phyloP scores from a whole-genome alignment of 1,140 invertebrate species.

The Hestina assimilis region DNA sequence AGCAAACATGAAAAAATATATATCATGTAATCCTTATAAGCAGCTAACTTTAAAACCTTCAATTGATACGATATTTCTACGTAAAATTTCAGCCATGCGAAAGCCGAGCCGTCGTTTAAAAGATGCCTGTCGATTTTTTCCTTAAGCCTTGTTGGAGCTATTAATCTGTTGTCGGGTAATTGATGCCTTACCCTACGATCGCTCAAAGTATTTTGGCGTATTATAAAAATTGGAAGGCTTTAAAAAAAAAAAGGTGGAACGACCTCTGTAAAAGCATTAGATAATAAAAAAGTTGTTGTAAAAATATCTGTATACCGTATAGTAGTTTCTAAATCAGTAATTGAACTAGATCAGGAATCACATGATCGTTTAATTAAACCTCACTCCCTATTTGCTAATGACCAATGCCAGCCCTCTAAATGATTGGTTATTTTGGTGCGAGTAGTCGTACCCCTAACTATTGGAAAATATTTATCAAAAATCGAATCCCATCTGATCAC shows the following conservation, averaged over 20 bases:
- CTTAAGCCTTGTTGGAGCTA: slow-evolving; percentile 22
- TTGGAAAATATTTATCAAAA: no score
- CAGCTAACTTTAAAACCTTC: no score
- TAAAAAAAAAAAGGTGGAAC: no score
- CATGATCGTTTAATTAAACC: slow-evolving; percentile 7
- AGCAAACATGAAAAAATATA: not conserved
- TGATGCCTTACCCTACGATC: slow-evolving; percentile 20
- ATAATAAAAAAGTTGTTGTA: no score
- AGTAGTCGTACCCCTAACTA: not conserved
- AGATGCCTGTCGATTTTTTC: slow-evolving; percentile 24
- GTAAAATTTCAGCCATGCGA: not conserved
- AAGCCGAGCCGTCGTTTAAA: not conserved
- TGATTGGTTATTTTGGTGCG: not conserved
- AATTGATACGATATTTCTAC: not conserved
- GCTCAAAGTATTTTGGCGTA: slow-evolving; percentile 11
- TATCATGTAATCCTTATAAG: no score
- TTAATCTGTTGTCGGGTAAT: slow-evolving; percentile 34
- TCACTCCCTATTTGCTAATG: slow-evolving; percentile 3
- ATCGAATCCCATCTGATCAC: no score
- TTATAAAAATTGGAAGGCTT: no score
- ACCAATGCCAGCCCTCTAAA: not conserved
- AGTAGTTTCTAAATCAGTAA: no score
- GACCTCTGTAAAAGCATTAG: no score
- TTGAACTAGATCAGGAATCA: not conserved
- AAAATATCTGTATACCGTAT: no score